Base-by-base conservation (phyloP, 2,113 vertebrate genomes). In the Myotis brandtii region DNA sequence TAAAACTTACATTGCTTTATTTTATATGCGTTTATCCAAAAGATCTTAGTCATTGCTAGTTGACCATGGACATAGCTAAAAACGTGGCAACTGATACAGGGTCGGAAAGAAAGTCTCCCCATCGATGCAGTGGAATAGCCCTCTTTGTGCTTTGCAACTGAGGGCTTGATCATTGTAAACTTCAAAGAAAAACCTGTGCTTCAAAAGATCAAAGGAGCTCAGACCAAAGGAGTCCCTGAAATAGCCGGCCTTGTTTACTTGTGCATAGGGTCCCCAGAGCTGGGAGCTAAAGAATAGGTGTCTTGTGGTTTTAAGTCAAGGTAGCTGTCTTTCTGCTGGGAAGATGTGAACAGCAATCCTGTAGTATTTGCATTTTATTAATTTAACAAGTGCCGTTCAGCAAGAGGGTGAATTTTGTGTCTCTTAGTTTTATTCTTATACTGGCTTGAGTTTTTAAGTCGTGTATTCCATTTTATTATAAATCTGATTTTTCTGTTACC, bases 171-270 rank as follows among this genome's bases (percentile, higher is more conserved):
- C 9, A 69, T 64, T 90, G 52, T 56, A 83, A 81, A 94, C 85
- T 92, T 97, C 96, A 97, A 95, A 96, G 94, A 75, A 75, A 90
- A 95, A 70, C 37, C 50, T 72, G 48, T 14, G 25, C 87, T 96
- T 92, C 80, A 66, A 80, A 95, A 92, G 66, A 90, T 89, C 80
- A 95, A 93, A 97, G 30, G 34, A 86, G 70, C 32, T 66, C 18
- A 84, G 40, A 54, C 76, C 40, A 94, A 88, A 77, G 67, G 30
- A 46, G 6, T 32, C 59, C 84, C 67, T 83, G 32, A 88, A 96
- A 94, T 30, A 88, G 70, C 59, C 43, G 52, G 46, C 27, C 93
- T 64, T 73, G 76, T 86, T 85, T 87, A 72, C 67, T 73, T 92
- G 12, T 77, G 48, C 84, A 32, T 75, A 69, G 18, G 50, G 37